Evolutionary conservation across 2,113 vertebrate species (phyloP).

Genomic region (Cyanoramphus novaezelandiae): DNA sequence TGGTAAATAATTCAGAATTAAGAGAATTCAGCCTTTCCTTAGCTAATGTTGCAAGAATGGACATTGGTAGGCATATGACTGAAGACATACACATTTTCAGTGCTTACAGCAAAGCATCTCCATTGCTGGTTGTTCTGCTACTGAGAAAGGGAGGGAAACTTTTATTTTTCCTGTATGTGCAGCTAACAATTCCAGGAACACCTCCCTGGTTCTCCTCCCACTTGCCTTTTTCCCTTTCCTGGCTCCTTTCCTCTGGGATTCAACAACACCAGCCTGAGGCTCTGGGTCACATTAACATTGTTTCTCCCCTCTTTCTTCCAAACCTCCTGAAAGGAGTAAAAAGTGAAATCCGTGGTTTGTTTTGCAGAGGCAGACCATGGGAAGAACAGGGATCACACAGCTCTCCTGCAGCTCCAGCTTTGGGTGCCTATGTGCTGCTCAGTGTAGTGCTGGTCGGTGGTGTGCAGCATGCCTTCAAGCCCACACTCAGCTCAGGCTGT

Average conservation of each 20-base stretch:
- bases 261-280: background rate
- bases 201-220: background rate
- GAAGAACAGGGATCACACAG: background rate
- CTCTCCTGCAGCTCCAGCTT: background rate
- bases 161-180: slow-evolving; percentile 32
- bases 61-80: accelerated
- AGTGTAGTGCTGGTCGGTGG: background rate
- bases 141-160: background rate
- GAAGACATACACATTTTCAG: background rate
- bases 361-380: background rate
- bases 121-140: background rate
- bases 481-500: accelerated
- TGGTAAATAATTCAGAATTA: background rate
- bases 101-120: background rate
- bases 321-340: background rate
- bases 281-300: background rate
- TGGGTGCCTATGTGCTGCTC: background rate
- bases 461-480: background rate
- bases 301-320: background rate
- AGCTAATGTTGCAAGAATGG: background rate
- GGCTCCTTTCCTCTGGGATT: slow-evolving; percentile 13
- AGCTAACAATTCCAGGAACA: slow-evolving; percentile 58
- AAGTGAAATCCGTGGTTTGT: background rate
- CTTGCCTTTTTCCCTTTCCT: slow-evolving; percentile 51
- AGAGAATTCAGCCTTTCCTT: background rate